Conservation (phyloP, 2,113 vertebrate species). For the Brachypodius melanocephalos region DNA sequence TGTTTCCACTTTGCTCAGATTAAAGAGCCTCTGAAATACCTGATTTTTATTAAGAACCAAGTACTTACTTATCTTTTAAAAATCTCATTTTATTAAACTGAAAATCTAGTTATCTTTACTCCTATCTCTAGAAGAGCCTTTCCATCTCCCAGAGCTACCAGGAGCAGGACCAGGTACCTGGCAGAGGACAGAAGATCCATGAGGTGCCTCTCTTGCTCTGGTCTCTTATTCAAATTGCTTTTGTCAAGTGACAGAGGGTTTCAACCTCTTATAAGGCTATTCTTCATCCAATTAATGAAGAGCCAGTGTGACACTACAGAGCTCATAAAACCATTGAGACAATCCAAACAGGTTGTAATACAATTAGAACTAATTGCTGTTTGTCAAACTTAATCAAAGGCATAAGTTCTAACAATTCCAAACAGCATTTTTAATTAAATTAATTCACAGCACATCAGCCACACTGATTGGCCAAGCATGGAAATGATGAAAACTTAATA, state of each 20-base stretch:
- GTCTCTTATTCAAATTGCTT: not conserved
- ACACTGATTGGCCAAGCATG: fast-evolving
- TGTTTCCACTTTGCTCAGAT: not conserved
- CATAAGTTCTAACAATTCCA: not conserved
- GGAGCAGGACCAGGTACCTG: not conserved
- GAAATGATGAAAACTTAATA: not conserved
- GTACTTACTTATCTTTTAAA: not conserved
- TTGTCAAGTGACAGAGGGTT: not conserved
- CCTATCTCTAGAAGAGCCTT: not conserved
- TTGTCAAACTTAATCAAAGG: conserved; percentile 40
- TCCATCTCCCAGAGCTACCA: not conserved
- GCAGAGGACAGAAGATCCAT: not conserved
- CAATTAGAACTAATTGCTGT: conserved; percentile 52
- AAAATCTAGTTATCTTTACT: not conserved
- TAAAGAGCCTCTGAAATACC: not conserved
- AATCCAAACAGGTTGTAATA: conserved; percentile 46
- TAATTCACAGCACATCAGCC: not conserved
- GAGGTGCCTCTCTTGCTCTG: not conserved
- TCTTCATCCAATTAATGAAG: conserved; percentile 19
- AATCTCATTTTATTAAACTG: not conserved
- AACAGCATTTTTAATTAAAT: not conserved
- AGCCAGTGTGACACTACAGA: not conserved
- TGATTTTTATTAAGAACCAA: not conserved
- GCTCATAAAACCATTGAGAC: conserved; percentile 42
- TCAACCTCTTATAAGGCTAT: not conserved